Percentiles rank a stretch among this genome's conserved stretches.
phyloP scores from a whole-genome alignment of 2,797 vertebrate species.

The Gouania willdenowi region DNA sequence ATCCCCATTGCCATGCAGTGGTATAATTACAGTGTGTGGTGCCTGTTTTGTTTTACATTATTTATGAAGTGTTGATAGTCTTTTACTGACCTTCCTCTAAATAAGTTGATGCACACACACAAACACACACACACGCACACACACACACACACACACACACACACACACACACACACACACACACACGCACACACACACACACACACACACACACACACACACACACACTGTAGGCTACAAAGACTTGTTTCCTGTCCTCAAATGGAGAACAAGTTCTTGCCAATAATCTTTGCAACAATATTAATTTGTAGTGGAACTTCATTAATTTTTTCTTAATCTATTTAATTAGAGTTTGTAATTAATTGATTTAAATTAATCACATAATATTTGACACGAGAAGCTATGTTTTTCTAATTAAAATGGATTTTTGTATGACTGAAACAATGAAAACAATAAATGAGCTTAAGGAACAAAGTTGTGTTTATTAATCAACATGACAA shows the following conservation, averaged over 20 bases:
- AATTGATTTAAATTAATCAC: too few relatives aligned
- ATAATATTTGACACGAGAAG: too few relatives aligned
- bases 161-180: background rate
- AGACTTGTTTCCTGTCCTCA: background rate
- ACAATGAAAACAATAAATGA: too few relatives aligned
- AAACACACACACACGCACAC: background rate
- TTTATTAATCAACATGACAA: too few relatives aligned
- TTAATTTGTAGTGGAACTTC: too few relatives aligned
- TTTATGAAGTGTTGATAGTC: slow-evolving; percentile 60
- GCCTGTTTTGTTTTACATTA: slow-evolving; percentile 64
- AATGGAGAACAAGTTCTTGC: background rate
- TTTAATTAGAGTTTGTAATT: too few relatives aligned
- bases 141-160: background rate
- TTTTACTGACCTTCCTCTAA: slow-evolving; percentile 68
- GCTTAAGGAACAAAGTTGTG: too few relatives aligned
- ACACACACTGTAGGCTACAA: background rate
- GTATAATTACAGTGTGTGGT: slow-evolving; percentile 74
- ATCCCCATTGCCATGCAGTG: slow-evolving; percentile 27
- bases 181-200: background rate
- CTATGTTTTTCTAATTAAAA: too few relatives aligned
- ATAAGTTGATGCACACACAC: slow-evolving; percentile 17
- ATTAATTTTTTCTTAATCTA: too few relatives aligned
- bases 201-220: background rate
- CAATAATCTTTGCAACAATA: too few relatives aligned
- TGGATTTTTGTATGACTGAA: too few relatives aligned